Evolutionary conservation across 2,888 invertebrate genomes (phyloP).

Genomic region (Drosophila limbata): DNA sequence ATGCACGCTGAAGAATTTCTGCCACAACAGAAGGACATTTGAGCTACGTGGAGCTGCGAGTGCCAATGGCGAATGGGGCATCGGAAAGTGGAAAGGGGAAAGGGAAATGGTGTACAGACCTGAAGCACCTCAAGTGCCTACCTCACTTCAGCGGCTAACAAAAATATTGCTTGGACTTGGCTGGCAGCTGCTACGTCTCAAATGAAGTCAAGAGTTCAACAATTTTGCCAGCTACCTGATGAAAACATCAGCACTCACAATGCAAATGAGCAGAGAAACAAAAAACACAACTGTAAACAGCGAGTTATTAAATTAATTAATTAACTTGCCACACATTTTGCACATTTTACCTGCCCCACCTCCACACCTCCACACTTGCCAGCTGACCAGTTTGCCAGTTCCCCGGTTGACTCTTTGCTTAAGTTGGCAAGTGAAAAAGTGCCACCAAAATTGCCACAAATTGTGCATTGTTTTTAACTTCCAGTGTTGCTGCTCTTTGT

Average conservation of each 20-base stretch:
- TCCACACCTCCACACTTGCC: not conserved
- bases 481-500: constrained; percentile 26
- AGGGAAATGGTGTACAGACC: constrained; percentile 15
- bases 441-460: constrained; percentile 72
- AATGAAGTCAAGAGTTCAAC: constrained; percentile 65
- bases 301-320: constrained; percentile 70
- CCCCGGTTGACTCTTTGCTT: not conserved
- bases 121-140: constrained; percentile 72
- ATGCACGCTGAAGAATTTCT: constrained; percentile 78
- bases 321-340: constrained; percentile 65
- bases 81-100: not conserved
- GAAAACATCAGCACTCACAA: constrained; percentile 41
- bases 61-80: not conserved
- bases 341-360: constrained; percentile 36
- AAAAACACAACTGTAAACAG: constrained; percentile 58
- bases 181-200: constrained; percentile 24
- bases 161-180: constrained; percentile 36
- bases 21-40: constrained; percentile 78
- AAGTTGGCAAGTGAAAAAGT: constrained; percentile 60
- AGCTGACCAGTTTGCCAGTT: not conserved
- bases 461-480: constrained; percentile 70
- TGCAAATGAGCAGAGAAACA: constrained; percentile 44
- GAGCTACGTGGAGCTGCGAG: constrained; percentile 44
- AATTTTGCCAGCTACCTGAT: constrained; percentile 46
- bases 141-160: constrained; percentile 53